phyloP scores from a whole-genome alignment of 2,797 vertebrate species.

The Muscicapa striata region DNA sequence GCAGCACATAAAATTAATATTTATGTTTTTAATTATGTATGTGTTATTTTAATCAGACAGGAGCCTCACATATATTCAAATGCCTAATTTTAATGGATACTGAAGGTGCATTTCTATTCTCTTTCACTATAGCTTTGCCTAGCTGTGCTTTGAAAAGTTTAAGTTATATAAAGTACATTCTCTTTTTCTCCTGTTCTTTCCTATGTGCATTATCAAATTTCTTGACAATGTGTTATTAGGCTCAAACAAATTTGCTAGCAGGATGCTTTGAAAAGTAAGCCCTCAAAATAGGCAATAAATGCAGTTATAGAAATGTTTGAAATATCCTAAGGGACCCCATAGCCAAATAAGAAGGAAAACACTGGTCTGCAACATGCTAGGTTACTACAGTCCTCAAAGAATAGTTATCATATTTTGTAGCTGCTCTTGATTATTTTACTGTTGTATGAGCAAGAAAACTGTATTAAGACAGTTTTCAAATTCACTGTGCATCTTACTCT shows the following conservation, averaged over 20 bases:
- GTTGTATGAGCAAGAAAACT: neutral
- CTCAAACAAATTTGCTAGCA: neutral
- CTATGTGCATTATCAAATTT: neutral
- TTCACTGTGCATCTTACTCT: neutral
- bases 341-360: neutral
- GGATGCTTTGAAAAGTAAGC: constrained; percentile 45
- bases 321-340: neutral
- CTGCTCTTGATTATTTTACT: neutral
- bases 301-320: neutral
- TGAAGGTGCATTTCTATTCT: constrained; percentile 34
- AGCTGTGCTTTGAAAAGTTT: constrained; percentile 58
- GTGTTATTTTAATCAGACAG: constrained; percentile 58
- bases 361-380: neutral
- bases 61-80: constrained; percentile 60
- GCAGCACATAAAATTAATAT: constrained; percentile 75
- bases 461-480: neutral
- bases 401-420: neutral
- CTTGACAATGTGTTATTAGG: neutral
- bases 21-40: constrained; percentile 77
- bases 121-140: constrained; percentile 39
- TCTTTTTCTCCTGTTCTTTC: neutral
- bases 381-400: neutral
- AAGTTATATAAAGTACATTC: neutral
- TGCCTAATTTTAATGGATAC: constrained; percentile 46
- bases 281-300: constrained; percentile 19